These are phyloP conservation scores for Lycaena phlaeas DNA, from an alignment of 2,888 invertebrate genomes.

Conservation along the genomic window DNA sequence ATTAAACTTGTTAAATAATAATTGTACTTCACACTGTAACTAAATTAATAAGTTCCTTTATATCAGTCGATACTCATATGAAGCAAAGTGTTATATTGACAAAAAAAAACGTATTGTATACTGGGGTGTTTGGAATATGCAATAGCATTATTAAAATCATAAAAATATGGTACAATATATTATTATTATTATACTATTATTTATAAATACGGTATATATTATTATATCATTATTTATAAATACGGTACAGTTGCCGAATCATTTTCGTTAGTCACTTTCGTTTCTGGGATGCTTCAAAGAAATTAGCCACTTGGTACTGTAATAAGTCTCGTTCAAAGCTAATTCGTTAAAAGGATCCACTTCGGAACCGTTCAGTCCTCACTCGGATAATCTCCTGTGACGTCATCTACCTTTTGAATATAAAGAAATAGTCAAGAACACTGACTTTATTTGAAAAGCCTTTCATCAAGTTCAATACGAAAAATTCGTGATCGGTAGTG, in stretches of 20 bases:
- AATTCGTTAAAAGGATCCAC: conserved; percentile 26
- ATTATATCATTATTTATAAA: too few species aligned
- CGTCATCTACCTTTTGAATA: conserved; percentile 21
- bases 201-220: too few species aligned
- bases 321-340: conserved; percentile 20
- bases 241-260: not conserved
- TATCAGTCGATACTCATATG: too few species aligned
- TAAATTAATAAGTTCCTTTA: too few species aligned
- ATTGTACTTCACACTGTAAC: too few species aligned
- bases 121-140: too few species aligned
- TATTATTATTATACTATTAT: too few species aligned
- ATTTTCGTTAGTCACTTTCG: not conserved
- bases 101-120: too few species aligned
- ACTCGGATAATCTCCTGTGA: conserved; percentile 32
- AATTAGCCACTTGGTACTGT: conserved; percentile 13
- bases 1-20: too few species aligned
- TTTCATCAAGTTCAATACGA: conserved; percentile 7
- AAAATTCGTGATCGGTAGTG: not conserved
- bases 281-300: conserved; percentile 7
- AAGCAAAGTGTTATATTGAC: too few species aligned
- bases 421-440: conserved; percentile 23
- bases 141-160: too few species aligned
- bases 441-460: conserved; percentile 15
- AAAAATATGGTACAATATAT: too few species aligned
- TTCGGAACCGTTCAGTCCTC: conserved; percentile 20